Conservation (phyloP, 2,113 vertebrate species). For the Oxyura jamaicensis region DNA sequence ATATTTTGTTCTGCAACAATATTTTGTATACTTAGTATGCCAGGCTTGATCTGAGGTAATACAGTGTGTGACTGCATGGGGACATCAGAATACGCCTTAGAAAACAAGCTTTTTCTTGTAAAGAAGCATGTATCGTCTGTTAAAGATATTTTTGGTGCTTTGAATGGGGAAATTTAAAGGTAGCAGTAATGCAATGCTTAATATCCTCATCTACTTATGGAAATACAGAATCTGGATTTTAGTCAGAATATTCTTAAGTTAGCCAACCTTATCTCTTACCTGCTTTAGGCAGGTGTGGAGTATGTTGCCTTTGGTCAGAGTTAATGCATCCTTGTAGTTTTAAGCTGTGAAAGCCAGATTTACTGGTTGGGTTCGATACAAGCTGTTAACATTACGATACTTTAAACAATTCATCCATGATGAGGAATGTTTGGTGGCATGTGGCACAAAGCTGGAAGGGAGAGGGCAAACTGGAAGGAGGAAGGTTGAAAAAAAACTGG, state of each 20-base stretch:
- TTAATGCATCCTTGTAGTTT: neutral
- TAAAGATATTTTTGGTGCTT: neutral
- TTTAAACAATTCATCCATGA: neutral
- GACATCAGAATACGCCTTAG: neutral
- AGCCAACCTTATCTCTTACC: neutral
- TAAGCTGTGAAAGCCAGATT: neutral
- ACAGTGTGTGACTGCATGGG: neutral
- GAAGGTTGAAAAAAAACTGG: neutral
- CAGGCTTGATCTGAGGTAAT: neutral
- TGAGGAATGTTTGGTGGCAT: neutral
- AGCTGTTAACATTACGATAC: neutral
- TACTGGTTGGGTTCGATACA: neutral
- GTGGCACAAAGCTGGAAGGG: neutral
- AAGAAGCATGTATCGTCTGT: neutral
- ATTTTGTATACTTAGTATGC: neutral
- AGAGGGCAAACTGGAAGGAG: neutral
- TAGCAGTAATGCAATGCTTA: neutral
- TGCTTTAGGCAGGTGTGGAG: neutral
- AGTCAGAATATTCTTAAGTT: neutral
- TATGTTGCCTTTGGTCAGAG: neutral
- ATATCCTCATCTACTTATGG: neutral
- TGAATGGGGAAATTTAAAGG: neutral
- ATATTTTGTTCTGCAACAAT: neutral
- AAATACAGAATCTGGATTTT: neutral
- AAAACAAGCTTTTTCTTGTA: neutral